Evolutionary conservation across 2,888 invertebrate species (phyloP).

Genomic region (Lasius platythorax): DNA sequence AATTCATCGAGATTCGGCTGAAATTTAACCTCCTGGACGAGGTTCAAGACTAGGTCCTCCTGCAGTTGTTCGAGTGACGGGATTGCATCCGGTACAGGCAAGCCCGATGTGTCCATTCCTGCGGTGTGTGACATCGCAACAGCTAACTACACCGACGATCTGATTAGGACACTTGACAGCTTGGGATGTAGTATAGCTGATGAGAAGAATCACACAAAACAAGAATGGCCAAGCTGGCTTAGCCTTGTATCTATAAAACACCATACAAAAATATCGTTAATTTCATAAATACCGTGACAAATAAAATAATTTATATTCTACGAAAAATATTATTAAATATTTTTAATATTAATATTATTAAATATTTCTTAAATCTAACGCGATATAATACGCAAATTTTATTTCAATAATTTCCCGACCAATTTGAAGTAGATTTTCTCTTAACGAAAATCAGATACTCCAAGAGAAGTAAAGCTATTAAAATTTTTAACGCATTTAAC

Average conservation of each 20-base stretch:
- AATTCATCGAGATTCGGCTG: conserved; percentile 89
- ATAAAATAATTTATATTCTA: background rate
- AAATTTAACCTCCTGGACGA: conserved; percentile 88
- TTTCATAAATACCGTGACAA: background rate
- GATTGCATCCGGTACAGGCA: conserved; percentile 85
- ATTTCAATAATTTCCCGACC: background rate
- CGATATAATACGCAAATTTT: background rate
- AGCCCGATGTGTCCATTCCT: conserved; percentile 86
- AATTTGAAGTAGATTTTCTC: too few species aligned
- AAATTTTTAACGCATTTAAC: background rate
- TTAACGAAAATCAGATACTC: too few species aligned
- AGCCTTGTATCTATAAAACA: conserved; percentile 83
- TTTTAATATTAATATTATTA: too few species aligned
- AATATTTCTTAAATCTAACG: background rate
- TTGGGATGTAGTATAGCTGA: conserved; percentile 78
- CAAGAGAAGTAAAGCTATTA: too few species aligned
- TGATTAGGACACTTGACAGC: conserved; percentile 66
- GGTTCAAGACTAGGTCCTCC: conserved; percentile 89
- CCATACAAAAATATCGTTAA: background rate
- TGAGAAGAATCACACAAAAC: conserved; percentile 82
- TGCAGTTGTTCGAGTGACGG: conserved; percentile 86
- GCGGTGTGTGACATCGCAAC: conserved; percentile 80
- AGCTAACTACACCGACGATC: conserved; percentile 75
- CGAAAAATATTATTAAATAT: background rate
- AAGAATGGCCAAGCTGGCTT: conserved; percentile 85